These are phyloP conservation scores for Drosophila nigromelanica DNA, from an alignment of 1,140 invertebrate species.

Conservation along the genomic window DNA sequence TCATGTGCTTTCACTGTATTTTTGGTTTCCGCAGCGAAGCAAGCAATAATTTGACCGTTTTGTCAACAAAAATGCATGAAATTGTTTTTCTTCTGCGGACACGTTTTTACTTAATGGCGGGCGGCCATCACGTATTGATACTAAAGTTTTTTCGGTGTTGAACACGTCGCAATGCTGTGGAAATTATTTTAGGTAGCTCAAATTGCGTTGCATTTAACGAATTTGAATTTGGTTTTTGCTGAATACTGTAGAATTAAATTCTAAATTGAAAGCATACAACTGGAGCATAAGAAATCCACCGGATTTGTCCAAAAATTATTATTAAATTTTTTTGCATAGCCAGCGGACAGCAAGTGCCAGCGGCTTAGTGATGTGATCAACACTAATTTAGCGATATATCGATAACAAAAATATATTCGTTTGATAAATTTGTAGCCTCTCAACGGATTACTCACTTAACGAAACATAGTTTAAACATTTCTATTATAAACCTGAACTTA, in stretches of 20 bases:
- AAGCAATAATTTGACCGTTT: constrained; percentile 66
- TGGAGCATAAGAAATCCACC: constrained; percentile 32
- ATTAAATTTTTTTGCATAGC: constrained; percentile 18
- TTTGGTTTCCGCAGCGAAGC: constrained; percentile 63
- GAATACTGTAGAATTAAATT: constrained; percentile 54
- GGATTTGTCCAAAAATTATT: constrained; percentile 35
- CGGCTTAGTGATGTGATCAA: constrained; percentile 13
- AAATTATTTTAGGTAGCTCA: constrained; percentile 71
- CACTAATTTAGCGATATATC: constrained; percentile 6
- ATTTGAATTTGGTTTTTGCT: constrained; percentile 55
- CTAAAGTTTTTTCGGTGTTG: constrained; percentile 70
- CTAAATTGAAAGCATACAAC: constrained; percentile 51
- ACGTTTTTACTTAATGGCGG: constrained; percentile 82
- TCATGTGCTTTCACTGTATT: constrained; percentile 53
- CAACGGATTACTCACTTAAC: constrained; percentile 5
- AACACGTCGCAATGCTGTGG: constrained; percentile 50
- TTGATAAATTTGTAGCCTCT: not conserved
- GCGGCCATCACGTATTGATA: constrained; percentile 76
- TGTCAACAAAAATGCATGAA: constrained; percentile 63
- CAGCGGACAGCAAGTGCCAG: constrained; percentile 12
- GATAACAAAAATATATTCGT: not conserved
- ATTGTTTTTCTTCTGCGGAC: constrained; percentile 81
- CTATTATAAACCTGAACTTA: no score
- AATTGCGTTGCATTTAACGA: constrained; percentile 44
- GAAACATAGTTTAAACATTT: not conserved